Evolutionary conservation across 2,113 vertebrate genomes (phyloP), one percentile per base, ranked within the genome.

Genomic region (Corydoras maculifer): DNA sequence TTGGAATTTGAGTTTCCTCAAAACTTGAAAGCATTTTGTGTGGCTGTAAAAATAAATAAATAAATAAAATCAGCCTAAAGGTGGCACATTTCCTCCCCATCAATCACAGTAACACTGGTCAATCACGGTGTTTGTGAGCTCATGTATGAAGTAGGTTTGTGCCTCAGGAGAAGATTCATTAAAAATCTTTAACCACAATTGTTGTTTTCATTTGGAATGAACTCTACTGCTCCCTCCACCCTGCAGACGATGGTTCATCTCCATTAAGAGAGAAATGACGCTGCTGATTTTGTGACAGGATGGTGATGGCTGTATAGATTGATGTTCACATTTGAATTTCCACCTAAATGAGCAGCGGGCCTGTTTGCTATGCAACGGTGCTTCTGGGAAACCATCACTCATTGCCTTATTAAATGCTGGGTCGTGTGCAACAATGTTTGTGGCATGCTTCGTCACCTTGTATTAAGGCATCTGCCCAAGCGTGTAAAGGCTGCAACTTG

Each of bases 171-270:
- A 43, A 43, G 35, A 43, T 4, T 43, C 35, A 43, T 43, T 43
- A 43, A 43, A 43, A 43, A 8, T 43, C 35, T 43, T 43, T 43
- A 43, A 43, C 35, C 35, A 43, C 35, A 43, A 43, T 43, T 4
- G 35, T 43, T 43, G 4, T 43, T 43, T 43, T 43, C 4, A 4
- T 43, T 43, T 43, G 4, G 4, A 5, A 15, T 3, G 30, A 58
- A 14, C 59, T 11, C 32, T 29, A 29, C 4, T 63, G 68, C 54
- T 55, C 70, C 49, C 75, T 71, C 80, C 73, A 67, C 48, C 63
- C 71, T 71, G 62, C 81, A 79, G 80, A 76, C 82, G 80, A 18
- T 72, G 62, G 60, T 51, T 76, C 81, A 83, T 79, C 77, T 76
- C 75, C 64, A 43, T 73, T 65, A 53, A 64, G 81, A 72, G 53